phyloP scores from a whole-genome alignment of 2,888 invertebrate species.

The Chrysodeixis includens region DNA sequence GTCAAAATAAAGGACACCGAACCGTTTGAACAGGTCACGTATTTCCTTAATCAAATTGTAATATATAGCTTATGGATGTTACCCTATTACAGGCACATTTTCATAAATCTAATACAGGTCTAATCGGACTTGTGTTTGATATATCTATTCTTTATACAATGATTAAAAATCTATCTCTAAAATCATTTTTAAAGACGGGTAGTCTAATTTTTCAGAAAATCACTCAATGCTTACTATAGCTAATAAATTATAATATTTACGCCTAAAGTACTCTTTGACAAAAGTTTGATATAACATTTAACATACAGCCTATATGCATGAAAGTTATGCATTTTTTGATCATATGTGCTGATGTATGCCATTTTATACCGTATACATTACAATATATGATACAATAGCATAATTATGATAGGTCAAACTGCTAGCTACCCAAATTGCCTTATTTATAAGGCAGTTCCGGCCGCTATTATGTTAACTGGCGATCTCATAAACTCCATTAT shows the following conservation, averaged over 20 bases:
- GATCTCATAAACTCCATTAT: slow-evolving; percentile 53
- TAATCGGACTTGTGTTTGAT: slow-evolving; percentile 25
- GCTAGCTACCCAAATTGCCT: too few species aligned
- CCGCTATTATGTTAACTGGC: slow-evolving; percentile 58
- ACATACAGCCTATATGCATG: too few species aligned
- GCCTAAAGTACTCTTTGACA: too few species aligned
- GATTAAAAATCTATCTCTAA: too few species aligned
- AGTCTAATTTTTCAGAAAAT: too few species aligned
- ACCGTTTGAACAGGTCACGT: slow-evolving; percentile 25
- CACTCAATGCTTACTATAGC: too few species aligned
- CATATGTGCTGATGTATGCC: too few species aligned
- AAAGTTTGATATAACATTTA: too few species aligned
- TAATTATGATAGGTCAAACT: background rate
- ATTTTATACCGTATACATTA: background rate
- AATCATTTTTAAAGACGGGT: too few species aligned
- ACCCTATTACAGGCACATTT: slow-evolving; percentile 30
- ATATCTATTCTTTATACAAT: slow-evolving; percentile 9
- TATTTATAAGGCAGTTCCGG: slow-evolving; percentile 42
- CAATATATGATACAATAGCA: background rate
- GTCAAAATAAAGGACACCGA: slow-evolving; percentile 10
- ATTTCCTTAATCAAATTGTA: slow-evolving; percentile 29
- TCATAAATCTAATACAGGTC: slow-evolving; percentile 41
- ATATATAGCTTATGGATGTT: slow-evolving; percentile 31
- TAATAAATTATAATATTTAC: too few species aligned
- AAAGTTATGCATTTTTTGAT: too few species aligned